Evolutionary conservation across 37 sponge, comb jelly and placozoan genomes (phyloP).

Genomic region (Dysidea cf. avara): DNA sequence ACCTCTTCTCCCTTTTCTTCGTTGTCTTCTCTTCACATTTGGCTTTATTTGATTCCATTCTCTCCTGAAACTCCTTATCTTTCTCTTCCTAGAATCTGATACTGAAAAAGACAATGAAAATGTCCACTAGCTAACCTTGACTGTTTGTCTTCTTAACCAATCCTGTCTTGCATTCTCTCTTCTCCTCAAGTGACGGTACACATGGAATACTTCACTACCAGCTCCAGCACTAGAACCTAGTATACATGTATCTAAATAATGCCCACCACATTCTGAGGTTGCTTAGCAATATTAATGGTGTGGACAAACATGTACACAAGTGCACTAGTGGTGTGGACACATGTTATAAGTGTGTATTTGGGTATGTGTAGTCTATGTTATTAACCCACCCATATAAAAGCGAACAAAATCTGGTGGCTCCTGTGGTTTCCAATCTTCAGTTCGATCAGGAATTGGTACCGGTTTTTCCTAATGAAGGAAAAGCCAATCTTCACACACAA

Average conservation of each 20-base stretch:
- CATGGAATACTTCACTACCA: constrained; percentile 98
- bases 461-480: constrained; percentile 60
- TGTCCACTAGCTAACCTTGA: constrained; percentile 14
- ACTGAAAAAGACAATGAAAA: constrained; percentile 6
- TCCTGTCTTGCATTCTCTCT: constrained; percentile 67
- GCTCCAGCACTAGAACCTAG: constrained; percentile 98
- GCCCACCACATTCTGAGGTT: no score
- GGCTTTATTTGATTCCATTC: constrained; percentile 45
- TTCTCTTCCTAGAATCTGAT: constrained; percentile 64
- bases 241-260: background rate
- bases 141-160: constrained; percentile 53
- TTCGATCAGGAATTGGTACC: constrained; percentile 64
- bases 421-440: constrained; percentile 63
- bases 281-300: background rate
- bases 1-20: constrained; percentile 94
- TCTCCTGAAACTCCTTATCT: constrained; percentile 70
- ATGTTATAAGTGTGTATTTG: no score
- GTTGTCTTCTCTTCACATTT: constrained; percentile 78
- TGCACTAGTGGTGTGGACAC: no score
- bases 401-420: constrained; percentile 86
- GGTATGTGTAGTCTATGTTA: background rate
- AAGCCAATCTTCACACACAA: no score
- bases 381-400: constrained; percentile 86
- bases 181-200: constrained; percentile 86
- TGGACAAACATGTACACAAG: no score